These are phyloP conservation scores for Drosophila mayaguana DNA, from an alignment of 2,888 invertebrate genomes.

Conservation along the genomic window DNA sequence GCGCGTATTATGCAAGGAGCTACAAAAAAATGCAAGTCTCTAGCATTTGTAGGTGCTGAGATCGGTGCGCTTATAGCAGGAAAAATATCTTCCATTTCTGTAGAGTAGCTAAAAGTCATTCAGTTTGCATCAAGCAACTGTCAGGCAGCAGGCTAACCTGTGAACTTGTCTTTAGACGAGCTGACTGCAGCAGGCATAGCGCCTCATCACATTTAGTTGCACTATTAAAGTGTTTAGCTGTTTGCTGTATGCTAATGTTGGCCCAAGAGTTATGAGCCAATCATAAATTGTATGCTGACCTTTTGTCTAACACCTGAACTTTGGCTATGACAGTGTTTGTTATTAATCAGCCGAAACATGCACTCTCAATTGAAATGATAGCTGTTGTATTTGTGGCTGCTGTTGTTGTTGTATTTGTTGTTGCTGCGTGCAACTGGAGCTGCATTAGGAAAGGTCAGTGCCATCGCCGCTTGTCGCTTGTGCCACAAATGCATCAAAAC, in stretches of 20 bases:
- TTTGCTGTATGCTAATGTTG: slow-evolving; percentile 14
- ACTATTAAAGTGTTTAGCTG: slow-evolving; percentile 28
- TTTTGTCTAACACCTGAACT: slow-evolving; percentile 35
- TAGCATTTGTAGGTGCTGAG: neutral
- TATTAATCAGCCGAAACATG: slow-evolving; percentile 29
- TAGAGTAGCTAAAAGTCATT: neutral
- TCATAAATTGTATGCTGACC: slow-evolving; percentile 28
- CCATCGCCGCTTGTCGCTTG: slow-evolving; percentile 62
- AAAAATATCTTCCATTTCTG: neutral
- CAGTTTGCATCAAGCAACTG: no score
- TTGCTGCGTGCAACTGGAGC: slow-evolving; percentile 68
- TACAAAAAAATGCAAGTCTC: neutral
- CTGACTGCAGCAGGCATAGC: neutral
- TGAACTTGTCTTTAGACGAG: slow-evolving; percentile 12
- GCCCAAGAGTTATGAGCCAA: slow-evolving; percentile 22
- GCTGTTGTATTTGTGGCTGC: slow-evolving; percentile 20
- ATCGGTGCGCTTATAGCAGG: neutral
- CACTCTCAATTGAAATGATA: slow-evolving; percentile 37
- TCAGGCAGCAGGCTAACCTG: neutral
- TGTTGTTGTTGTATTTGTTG: slow-evolving; percentile 18
- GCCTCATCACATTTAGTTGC: slow-evolving; percentile 37
- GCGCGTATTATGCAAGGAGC: no score
- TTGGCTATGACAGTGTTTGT: neutral
- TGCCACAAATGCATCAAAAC: slow-evolving; percentile 82
- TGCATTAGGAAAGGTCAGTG: slow-evolving; percentile 81